A percentile compares a stretch with the other conserved stretches of the same genome.
Conservation (phyloP, 2,888 invertebrate species). For the Drosophila ustulata region DNA sequence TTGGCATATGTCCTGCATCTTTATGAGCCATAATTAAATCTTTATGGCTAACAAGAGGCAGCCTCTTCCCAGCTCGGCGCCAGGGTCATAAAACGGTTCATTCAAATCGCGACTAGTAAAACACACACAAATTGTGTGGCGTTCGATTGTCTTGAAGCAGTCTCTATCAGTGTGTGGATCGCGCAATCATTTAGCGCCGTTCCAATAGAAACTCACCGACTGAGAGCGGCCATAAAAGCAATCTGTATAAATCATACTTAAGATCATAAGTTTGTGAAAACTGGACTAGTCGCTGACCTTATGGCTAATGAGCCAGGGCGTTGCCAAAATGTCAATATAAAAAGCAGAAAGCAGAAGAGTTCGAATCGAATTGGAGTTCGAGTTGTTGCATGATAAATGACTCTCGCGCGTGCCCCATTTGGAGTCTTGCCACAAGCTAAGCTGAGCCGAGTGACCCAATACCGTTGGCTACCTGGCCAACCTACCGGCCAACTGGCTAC, state of each 20-base stretch:
- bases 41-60: conserved; percentile 60
- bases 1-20: conserved; percentile 31
- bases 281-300: neutral
- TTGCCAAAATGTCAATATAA: conserved; percentile 77
- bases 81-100: conserved; percentile 48
- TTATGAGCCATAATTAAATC: conserved; percentile 70
- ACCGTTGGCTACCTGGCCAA: conserved; percentile 21
- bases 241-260: conserved; percentile 69
- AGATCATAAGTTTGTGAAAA: neutral
- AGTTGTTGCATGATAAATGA: conserved; percentile 73
- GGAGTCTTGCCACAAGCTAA: conserved; percentile 12
- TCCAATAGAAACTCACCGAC: neutral
- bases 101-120: conserved; percentile 57
- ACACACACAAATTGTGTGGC: conserved; percentile 47
- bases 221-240: conserved; percentile 20
- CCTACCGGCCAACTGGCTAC: conserved; percentile 56
- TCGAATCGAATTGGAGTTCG: conserved; percentile 24
- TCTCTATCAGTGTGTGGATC: conserved; percentile 45
- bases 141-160: conserved; percentile 38
- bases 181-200: conserved; percentile 47
- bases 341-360: conserved; percentile 24
- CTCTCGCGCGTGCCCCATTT: conserved; percentile 62
- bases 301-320: conserved; percentile 62
- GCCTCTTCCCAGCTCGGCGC: conserved; percentile 28
- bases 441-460: conserved; percentile 13